phyloP scores from a whole-genome alignment of 2,888 invertebrate species.

The Caenorhabditis sp. region DNA sequence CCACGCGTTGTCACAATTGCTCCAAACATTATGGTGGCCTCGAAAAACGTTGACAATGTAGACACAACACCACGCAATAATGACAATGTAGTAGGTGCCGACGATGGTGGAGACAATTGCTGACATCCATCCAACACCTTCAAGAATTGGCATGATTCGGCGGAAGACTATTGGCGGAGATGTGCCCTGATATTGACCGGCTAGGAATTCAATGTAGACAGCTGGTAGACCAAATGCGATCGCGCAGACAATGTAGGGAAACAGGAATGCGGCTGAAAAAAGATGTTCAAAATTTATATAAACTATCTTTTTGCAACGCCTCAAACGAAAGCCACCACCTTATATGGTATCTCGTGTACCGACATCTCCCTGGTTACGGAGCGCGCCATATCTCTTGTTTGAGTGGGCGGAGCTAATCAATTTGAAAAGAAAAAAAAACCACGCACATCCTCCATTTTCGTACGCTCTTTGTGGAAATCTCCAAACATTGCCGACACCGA shows the following conservation, averaged over 20 bases:
- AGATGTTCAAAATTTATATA: no score
- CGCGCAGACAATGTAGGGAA: constrained; percentile 70
- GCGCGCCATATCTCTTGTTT: no score
- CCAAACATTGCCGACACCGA: constrained; percentile 63
- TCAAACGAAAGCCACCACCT: no score
- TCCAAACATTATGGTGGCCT: constrained; percentile 11
- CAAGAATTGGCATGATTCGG: constrained; percentile 16
- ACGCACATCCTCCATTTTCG: constrained; percentile 52
- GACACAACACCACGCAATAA: constrained; percentile 59
- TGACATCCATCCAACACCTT: constrained; percentile 83
- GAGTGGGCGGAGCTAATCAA: no score
- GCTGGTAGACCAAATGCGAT: constrained; percentile 70
- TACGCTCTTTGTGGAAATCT: constrained; percentile 18
- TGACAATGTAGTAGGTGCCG: constrained; percentile 63
- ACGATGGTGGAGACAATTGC: constrained; percentile 85
- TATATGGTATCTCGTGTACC: no score
- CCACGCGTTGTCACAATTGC: constrained; percentile 33
- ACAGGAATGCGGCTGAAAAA: constrained; percentile 69
- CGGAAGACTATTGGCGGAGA: constrained; percentile 20
- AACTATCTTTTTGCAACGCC: no score
- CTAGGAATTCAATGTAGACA: constrained; percentile 68
- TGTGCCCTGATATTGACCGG: constrained; percentile 60
- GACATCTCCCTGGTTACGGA: no score
- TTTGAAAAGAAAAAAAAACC: not conserved
- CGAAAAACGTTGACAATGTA: constrained; percentile 40